These are phyloP conservation scores for Ectropis grisescens DNA, from an alignment of 1,140 invertebrate species.

Conservation along the genomic window DNA sequence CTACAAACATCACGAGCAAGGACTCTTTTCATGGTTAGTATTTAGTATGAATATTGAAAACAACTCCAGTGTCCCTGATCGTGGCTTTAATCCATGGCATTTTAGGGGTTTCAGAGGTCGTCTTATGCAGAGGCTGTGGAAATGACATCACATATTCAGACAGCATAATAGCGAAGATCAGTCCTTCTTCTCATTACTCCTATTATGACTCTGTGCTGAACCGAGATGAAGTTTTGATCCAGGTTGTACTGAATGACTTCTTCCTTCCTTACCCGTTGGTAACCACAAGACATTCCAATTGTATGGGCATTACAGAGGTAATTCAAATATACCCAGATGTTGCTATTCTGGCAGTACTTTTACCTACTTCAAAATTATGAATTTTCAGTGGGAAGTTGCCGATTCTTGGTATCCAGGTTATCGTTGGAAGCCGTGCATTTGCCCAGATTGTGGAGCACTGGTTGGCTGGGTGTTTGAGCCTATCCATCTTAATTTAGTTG, in stretches of 20 bases:
- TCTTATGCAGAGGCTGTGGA: constrained; percentile 62
- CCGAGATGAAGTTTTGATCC: constrained; percentile 41
- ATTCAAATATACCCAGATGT: constrained; percentile 1
- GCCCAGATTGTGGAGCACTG: constrained; percentile 37
- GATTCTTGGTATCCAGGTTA: constrained; percentile 51
- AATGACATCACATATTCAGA: constrained; percentile 35
- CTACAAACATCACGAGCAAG: too few species aligned
- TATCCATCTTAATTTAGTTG: constrained; percentile 9
- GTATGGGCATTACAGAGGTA: constrained; percentile 44
- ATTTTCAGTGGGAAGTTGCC: constrained; percentile 45
- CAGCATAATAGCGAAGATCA: constrained; percentile 40
- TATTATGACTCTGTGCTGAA: constrained; percentile 50
- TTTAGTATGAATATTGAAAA: too few species aligned
- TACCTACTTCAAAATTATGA: neutral
- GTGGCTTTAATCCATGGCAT: too few species aligned
- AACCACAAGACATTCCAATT: constrained; percentile 37
- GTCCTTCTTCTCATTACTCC: constrained; percentile 33
- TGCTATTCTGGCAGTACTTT: neutral
- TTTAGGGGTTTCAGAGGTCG: constrained; percentile 54
- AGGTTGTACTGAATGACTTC: constrained; percentile 43
- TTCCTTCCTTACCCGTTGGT: constrained; percentile 47
- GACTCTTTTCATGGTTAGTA: too few species aligned
- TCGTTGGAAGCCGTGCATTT: constrained; percentile 41
- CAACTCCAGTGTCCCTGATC: too few species aligned
- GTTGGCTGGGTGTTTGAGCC: constrained; percentile 48